Evolutionary conservation across 2,888 invertebrate genomes (phyloP).

Genomic region (Harpalus rufipes): DNA sequence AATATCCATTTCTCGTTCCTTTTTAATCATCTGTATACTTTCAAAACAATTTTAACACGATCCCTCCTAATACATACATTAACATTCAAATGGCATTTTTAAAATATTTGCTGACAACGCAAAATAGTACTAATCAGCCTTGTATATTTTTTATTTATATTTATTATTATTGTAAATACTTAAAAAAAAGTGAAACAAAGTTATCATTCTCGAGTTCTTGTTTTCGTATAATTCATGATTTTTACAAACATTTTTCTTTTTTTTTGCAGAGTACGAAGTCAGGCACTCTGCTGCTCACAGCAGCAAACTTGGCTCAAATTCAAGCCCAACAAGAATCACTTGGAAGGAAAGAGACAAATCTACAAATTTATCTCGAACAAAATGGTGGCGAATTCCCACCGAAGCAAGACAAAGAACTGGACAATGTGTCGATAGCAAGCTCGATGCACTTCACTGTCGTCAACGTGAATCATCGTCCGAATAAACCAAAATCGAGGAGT

Average conservation of each 20-base stretch:
- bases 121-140: not conserved
- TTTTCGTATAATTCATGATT: not conserved
- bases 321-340: constrained; percentile 71
- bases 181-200: no score
- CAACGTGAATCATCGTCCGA: constrained; percentile 82
- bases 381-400: constrained; percentile 69
- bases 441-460: constrained; percentile 93
- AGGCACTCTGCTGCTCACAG: constrained; percentile 88
- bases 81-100: no score
- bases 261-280: constrained; percentile 88
- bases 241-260: constrained; percentile 36
- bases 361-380: constrained; percentile 76
- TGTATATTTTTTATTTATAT: not conserved
- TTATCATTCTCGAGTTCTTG: no score
- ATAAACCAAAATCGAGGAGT: constrained; percentile 78
- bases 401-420: constrained; percentile 73
- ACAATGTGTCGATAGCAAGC: constrained; percentile 88
- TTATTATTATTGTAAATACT: not conserved
- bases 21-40: no score
- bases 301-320: constrained; percentile 83
- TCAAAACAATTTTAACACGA: no score
- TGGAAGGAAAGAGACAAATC: constrained; percentile 72
- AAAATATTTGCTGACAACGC: no score
- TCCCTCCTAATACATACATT: no score
- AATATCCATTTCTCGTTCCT: no score